Percentiles rank a stretch among this genome's conserved stretches.
Conservation (phyloP, 2,797 vertebrate genomes). For the Podarcis siculus region DNA sequence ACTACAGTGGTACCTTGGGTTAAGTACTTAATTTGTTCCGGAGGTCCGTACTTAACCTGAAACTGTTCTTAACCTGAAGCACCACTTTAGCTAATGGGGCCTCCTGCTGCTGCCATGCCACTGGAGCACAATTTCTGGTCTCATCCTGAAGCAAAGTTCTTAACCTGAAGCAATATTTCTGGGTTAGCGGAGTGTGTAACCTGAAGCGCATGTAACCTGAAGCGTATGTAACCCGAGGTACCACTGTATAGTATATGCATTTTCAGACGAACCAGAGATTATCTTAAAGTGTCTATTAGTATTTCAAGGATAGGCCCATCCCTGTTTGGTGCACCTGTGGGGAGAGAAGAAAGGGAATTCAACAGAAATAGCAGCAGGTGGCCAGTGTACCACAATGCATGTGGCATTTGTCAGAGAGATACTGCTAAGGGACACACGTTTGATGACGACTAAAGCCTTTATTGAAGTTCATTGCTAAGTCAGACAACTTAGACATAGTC, state of each 20-base stretch:
- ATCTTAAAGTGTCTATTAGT: not conserved
- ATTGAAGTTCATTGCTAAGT: slow-evolving; percentile 15
- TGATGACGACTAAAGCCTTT: not conserved
- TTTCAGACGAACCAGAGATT: not conserved
- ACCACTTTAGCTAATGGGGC: too few species aligned
- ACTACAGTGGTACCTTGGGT: too few species aligned
- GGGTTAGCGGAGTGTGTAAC: too few species aligned
- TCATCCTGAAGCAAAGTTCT: too few species aligned
- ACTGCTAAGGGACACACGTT: not conserved
- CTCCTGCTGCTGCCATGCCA: too few species aligned
- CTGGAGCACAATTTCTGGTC: too few species aligned
- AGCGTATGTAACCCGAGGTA: too few species aligned
- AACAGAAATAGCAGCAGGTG: slow-evolving; percentile 3
- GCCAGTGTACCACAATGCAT: slow-evolving; percentile 2
- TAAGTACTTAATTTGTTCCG: too few species aligned
- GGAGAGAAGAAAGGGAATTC: not conserved
- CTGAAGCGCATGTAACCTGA: too few species aligned
- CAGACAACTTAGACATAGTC: slow-evolving; percentile 20
- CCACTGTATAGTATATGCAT: not conserved
- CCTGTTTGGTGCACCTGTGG: slow-evolving; percentile 11
- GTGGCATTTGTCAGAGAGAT: not conserved
- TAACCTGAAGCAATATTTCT: too few species aligned
- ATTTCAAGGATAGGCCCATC: slow-evolving; percentile 7
- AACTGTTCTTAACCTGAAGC: too few species aligned
- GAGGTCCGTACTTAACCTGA: too few species aligned